Evolutionary conservation across 2,888 invertebrate species (phyloP).

Genomic region (Tanytarsus gracilentus): DNA sequence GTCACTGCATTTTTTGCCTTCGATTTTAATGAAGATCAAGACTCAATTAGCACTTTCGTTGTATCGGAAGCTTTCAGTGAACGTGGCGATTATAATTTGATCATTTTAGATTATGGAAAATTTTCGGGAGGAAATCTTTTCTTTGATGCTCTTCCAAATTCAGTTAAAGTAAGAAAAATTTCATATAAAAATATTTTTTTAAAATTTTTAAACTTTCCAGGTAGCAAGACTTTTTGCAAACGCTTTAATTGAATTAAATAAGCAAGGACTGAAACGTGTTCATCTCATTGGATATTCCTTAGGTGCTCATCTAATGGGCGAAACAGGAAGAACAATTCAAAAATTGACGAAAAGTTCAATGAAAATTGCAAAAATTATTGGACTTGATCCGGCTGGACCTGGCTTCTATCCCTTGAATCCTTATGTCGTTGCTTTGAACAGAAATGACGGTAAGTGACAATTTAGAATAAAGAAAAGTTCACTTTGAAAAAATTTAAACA

Average conservation of each 20-base stretch:
- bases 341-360: background rate
- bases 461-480: too few relatives aligned
- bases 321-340: background rate
- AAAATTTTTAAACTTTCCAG: background rate
- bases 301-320: background rate
- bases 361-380: background rate
- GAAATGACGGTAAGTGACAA: background rate
- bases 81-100: background rate
- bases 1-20: too few relatives aligned
- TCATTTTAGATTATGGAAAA: background rate
- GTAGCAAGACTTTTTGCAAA: background rate
- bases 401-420: background rate
- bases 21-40: background rate
- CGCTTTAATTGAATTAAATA: background rate
- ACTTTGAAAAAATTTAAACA: too few relatives aligned
- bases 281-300: background rate
- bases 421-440: background rate
- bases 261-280: background rate
- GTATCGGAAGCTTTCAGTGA: background rate
- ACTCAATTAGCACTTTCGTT: background rate
- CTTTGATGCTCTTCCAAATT: background rate
- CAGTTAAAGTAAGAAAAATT: background rate
- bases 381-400: background rate
- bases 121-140: background rate
- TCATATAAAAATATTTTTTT: too few relatives aligned